Evolutionary conservation across 2,113 vertebrate genomes (phyloP).

Genomic region (Ciconia stormi): DNA sequence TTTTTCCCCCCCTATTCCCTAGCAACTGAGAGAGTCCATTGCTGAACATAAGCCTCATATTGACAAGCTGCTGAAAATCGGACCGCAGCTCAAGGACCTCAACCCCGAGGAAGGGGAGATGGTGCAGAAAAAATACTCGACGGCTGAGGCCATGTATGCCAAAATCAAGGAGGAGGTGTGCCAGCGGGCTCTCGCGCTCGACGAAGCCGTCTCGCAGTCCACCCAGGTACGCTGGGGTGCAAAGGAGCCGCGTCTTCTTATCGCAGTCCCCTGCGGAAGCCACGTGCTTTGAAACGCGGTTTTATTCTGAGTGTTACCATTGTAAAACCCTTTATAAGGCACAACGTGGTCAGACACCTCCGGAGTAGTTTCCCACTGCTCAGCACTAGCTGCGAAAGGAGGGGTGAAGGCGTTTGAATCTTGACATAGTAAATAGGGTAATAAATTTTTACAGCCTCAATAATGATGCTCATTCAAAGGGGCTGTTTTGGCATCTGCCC

Average conservation of each 20-base stretch:
- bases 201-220: slow-evolving; percentile 93
- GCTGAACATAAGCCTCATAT: slow-evolving; percentile 97
- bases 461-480: slow-evolving; percentile 22
- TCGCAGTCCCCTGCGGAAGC: neutral
- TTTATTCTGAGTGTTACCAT: neutral
- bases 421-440: neutral
- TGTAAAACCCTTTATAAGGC: neutral
- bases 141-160: slow-evolving; percentile 83
- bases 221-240: slow-evolving; percentile 81
- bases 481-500: neutral
- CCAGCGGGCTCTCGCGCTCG: slow-evolving; percentile 83
- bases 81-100: slow-evolving; percentile 90
- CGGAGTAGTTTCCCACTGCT: neutral
- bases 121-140: slow-evolving; percentile 83
- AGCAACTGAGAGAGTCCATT: slow-evolving; percentile 95
- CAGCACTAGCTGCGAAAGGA: neutral
- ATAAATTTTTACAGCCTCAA: neutral
- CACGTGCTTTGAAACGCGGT: neutral
- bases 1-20: neutral
- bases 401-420: neutral
- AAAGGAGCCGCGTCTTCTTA: neutral
- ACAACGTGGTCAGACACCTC: neutral
- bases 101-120: slow-evolving; percentile 87
- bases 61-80: slow-evolving; percentile 97
- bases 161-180: slow-evolving; percentile 94